phyloP scores from a whole-genome alignment of 1,140 invertebrate genomes.

The Choristoneura fumiferana region DNA sequence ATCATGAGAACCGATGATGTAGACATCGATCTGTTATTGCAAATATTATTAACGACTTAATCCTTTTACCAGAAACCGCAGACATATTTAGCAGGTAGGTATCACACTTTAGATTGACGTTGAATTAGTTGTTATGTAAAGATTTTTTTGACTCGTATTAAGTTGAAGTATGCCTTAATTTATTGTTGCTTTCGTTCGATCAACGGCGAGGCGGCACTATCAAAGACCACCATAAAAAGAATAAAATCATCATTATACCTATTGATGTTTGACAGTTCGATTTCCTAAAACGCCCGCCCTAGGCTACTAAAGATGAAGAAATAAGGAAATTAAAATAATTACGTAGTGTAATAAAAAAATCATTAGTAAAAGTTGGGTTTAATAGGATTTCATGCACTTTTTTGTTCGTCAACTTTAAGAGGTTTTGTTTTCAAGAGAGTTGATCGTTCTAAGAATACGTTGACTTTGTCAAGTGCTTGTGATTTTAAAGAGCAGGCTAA shows the following conservation, averaged over 20 bases:
- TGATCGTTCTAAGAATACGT: no score
- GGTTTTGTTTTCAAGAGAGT: no score
- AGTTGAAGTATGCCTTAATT: background rate
- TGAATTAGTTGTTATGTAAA: no score
- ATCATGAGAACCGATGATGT: background rate
- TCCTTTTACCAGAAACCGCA: background rate
- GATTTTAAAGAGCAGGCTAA: no score
- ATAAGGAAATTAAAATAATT: slow-evolving; percentile 35
- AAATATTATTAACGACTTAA: slow-evolving; percentile 4
- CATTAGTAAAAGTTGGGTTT: no score
- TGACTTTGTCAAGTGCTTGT: no score
- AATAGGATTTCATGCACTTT: no score
- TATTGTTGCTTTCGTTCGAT: slow-evolving; percentile 4
- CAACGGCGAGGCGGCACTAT: slow-evolving; percentile 53
- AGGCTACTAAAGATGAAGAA: slow-evolving; percentile 41
- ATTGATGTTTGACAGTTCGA: slow-evolving; percentile 61
- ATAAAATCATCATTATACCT: slow-evolving; percentile 63
- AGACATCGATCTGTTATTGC: background rate
- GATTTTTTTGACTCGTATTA: no score
- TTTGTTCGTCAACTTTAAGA: no score
- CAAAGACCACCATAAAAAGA: slow-evolving; percentile 64
- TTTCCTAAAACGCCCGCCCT: slow-evolving; percentile 51
- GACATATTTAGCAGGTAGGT: no score
- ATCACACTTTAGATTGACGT: no score
- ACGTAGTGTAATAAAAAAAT: background rate